Conservation (phyloP, 2,797 vertebrate genomes). For the Buphagus erythrorhynchus region DNA sequence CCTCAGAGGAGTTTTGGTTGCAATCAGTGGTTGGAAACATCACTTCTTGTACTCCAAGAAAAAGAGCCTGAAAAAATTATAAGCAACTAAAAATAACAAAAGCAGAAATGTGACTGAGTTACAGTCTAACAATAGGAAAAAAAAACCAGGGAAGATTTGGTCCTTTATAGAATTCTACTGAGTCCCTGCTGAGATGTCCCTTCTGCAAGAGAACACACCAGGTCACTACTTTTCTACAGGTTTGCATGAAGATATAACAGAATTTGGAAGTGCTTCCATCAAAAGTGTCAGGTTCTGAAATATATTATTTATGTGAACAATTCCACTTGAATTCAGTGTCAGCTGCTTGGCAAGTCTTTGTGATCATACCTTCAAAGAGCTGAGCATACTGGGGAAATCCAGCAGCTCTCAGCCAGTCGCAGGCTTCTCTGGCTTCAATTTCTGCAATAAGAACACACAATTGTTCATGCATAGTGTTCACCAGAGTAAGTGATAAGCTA, state of each 20-base stretch:
- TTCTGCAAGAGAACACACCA: background rate
- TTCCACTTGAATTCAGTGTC: background rate
- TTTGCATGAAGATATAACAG: background rate
- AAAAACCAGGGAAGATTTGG: background rate
- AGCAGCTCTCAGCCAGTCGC: conserved; percentile 88
- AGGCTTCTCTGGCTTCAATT: conserved; percentile 90
- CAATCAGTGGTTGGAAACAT: background rate
- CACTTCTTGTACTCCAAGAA: background rate
- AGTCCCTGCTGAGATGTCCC: background rate
- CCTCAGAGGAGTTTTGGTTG: background rate
- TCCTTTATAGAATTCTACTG: background rate
- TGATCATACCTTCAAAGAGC: conserved; percentile 85
- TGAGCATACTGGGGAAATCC: conserved; percentile 91
- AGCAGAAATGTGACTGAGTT: background rate
- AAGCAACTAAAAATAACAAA: background rate
- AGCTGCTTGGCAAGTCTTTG: background rate
- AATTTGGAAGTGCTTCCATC: background rate
- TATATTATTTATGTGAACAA: background rate
- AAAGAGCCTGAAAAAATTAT: background rate
- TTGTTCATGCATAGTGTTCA: background rate
- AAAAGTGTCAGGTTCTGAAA: background rate
- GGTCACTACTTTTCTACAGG: background rate
- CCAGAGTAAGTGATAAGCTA: background rate
- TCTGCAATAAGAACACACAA: conserved; percentile 77
- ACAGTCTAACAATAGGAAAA: background rate